Evolutionary conservation across 1,140 invertebrate genomes (phyloP).

Genomic region (Helicoverpa zea): DNA sequence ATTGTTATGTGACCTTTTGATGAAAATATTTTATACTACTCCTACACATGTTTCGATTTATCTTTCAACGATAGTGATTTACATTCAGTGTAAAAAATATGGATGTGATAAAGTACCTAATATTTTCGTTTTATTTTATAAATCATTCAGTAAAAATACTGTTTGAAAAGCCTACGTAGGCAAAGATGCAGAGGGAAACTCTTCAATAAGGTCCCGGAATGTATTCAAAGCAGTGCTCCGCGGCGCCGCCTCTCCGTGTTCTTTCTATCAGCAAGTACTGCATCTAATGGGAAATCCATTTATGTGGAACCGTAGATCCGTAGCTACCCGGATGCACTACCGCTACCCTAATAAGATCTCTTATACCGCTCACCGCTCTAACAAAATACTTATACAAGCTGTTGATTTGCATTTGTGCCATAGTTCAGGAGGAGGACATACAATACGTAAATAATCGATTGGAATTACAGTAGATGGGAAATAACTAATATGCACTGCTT

Average conservation of each 20-base stretch:
- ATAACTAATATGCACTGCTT: too few relatives aligned
- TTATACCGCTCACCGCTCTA: constrained; percentile 19
- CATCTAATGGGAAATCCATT: constrained; percentile 68
- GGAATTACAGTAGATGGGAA: too few relatives aligned
- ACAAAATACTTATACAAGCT: constrained; percentile 2
- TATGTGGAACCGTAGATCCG: constrained; percentile 57
- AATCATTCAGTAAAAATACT: neutral
- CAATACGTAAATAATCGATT: too few relatives aligned
- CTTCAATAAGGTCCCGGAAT: constrained; percentile 41
- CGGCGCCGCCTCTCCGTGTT: constrained; percentile 31
- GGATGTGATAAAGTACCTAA: too few relatives aligned
- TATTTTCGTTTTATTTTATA: neutral
- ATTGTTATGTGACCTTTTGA: too few relatives aligned
- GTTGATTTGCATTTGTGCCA: too few relatives aligned
- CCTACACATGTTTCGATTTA: too few relatives aligned
- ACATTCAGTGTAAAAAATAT: too few relatives aligned
- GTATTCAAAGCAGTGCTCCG: constrained; percentile 48
- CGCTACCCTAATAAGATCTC: constrained; percentile 49
- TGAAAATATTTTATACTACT: too few relatives aligned
- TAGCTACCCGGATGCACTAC: constrained; percentile 49
- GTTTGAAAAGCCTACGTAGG: constrained; percentile 26
- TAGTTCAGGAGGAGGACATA: too few relatives aligned
- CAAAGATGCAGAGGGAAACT: neutral
- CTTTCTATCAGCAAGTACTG: constrained; percentile 52
- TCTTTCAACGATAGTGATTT: too few relatives aligned